Percentiles rank a stretch among this genome's conserved stretches.
Evolutionary conservation across 2,797 vertebrate species (phyloP).

Genomic region (Argya squamiceps): DNA sequence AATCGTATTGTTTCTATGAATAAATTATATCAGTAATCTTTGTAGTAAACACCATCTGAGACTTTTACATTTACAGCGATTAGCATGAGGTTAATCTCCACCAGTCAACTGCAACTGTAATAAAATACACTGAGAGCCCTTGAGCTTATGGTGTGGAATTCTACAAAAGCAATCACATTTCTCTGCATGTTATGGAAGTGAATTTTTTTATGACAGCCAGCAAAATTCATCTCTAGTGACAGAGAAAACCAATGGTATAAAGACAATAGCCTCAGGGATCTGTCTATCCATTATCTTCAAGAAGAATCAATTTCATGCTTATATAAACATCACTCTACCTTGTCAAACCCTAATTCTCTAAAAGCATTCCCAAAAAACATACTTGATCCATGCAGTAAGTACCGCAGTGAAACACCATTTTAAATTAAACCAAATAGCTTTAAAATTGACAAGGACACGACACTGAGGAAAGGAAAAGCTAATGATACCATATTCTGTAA

Average conservation of each 20-base stretch:
- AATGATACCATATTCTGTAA: neutral
- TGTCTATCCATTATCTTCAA: neutral
- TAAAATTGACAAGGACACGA: neutral
- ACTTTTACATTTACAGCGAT: neutral
- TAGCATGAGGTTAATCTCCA: neutral
- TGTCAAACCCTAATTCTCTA: neutral
- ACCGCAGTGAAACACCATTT: neutral
- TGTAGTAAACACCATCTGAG: neutral
- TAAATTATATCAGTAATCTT: neutral
- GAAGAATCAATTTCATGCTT: neutral
- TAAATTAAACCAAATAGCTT: neutral
- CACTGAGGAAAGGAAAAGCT: neutral
- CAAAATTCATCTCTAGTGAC: neutral
- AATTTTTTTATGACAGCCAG: neutral
- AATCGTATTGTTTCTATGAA: neutral
- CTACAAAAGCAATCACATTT: constrained; percentile 45
- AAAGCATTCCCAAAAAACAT: neutral
- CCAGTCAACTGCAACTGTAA: neutral
- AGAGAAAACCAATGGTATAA: neutral
- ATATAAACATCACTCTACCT: neutral
- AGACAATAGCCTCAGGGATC: neutral
- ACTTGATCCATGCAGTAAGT: neutral
- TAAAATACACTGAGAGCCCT: neutral
- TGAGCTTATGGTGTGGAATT: neutral
- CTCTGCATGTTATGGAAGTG: neutral